phyloP scores from a whole-genome alignment of 92 coral and sea anemone species.

The Metridium senile region DNA sequence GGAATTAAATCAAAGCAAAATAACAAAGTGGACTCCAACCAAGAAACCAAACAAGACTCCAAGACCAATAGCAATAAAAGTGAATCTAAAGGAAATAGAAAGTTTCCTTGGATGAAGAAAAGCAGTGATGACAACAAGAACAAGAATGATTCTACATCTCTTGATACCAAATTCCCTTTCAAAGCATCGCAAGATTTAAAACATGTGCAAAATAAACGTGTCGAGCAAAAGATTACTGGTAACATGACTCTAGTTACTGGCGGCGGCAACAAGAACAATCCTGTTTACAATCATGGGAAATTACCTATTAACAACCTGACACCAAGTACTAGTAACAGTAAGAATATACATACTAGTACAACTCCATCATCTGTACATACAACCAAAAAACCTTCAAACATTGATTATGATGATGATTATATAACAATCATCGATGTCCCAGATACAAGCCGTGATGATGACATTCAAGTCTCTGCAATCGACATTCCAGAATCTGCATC shows the following conservation, averaged over 20 bases:
- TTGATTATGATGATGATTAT: conserved; percentile 6
- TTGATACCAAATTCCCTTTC: conserved; percentile 10
- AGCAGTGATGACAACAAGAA: conserved; percentile 19
- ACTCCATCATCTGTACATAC: background rate
- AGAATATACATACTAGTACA: too few relatives aligned
- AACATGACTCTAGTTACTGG: conserved; percentile 49
- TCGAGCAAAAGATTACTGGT: conserved; percentile 47
- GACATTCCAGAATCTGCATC: conserved; percentile 67
- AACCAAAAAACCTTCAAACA: background rate
- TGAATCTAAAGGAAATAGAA: conserved; percentile 4
- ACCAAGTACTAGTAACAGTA: background rate
- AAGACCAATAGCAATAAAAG: conserved; percentile 10
- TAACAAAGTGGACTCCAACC: conserved; percentile 10
- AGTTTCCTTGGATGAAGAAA: conserved; percentile 56
- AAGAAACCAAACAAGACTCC: conserved; percentile 16
- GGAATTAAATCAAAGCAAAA: conserved; percentile 40
- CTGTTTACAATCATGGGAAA: background rate
- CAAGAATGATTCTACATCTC: conserved; percentile 7
- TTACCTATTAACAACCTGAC: background rate
- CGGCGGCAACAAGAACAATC: conserved; percentile 30
- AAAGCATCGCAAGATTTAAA: conserved; percentile 18
- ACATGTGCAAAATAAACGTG: conserved; percentile 28
- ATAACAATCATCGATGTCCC: conserved; percentile 31
- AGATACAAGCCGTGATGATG: conserved; percentile 22
- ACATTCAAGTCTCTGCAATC: conserved; percentile 82